Evolutionary conservation across 2,113 vertebrate genomes (phyloP), one percentile per base, ranked within the genome.

Genomic region (Dascyllus trimaculatus): DNA sequence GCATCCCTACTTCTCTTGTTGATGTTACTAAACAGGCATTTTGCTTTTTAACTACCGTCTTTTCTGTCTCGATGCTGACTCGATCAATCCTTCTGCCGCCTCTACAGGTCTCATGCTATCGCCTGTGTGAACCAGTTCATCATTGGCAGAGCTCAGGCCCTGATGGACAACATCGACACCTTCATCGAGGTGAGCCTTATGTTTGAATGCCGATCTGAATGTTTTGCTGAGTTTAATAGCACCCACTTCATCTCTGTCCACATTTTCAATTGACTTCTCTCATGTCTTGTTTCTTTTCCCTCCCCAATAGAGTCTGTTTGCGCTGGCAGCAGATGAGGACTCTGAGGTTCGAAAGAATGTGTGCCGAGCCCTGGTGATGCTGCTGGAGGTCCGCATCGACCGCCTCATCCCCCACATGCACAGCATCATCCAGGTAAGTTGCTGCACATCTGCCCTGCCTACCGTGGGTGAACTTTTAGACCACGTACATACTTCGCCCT

Each of bases 101-200:
- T 53, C 8, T 26, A 24, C 72, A 98, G 97, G 88, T 98, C 97
- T 21, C 97, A 98, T 5, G 97, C 97, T 62, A 97, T 99, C 0
- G 97, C 97, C 66, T 99, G 97, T 7, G 97, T 99, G 43, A 99
- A 99, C 88, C 97, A 98, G 93, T 99, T 99, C 89, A 98, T 98
- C 91, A 98, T 98, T 70, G 93, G 97, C 84, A 93, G 97, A 83
- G 97, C 97, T 7, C 97, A 99, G 93, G 97, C 97, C 0, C 94
- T 99, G 58, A 99, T 99, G 97, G 97, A 99, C 81, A 96, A 99
- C 88, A 97, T 99, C 0, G 97, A 99, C 89, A 97, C 96, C 14
- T 99, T 99, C 89, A 98, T 99, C 0, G 97, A 99, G 96, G 97
- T 98, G 71, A 57, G 90, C 40, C 40, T 5, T 21, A 24, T 63